These are phyloP conservation scores for Brassicogethes aeneus DNA, from an alignment of 2,888 invertebrate species.

Conservation along the genomic window DNA sequence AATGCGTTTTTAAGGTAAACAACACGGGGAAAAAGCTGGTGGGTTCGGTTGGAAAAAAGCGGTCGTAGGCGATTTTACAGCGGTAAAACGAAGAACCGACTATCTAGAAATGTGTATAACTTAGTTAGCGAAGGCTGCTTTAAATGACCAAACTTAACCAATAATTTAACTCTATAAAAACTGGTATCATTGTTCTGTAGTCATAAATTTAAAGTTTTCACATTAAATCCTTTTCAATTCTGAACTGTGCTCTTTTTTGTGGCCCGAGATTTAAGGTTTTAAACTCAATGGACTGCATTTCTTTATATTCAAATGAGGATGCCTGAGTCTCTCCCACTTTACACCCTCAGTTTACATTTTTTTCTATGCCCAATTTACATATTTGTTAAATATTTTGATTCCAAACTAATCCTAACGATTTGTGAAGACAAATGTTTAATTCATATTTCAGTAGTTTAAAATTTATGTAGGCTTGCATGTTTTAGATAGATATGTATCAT, in stretches of 20 bases:
- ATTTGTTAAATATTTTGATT: not conserved
- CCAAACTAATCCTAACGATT: not conserved
- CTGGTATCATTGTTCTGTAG: slow-evolving; percentile 42
- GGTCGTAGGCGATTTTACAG: slow-evolving; percentile 25
- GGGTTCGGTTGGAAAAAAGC: slow-evolving; percentile 19
- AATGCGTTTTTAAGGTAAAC: too few relatives aligned
- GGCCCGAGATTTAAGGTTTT: slow-evolving; percentile 37
- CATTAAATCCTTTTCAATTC: slow-evolving; percentile 43
- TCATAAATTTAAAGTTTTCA: slow-evolving; percentile 43
- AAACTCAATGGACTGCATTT: slow-evolving; percentile 38
- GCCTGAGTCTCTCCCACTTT: slow-evolving; percentile 19
- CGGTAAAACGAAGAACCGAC: slow-evolving; percentile 20
- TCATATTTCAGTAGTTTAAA: too few relatives aligned
- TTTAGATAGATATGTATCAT: too few relatives aligned
- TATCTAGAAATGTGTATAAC: slow-evolving; percentile 32
- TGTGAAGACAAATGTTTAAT: too few relatives aligned
- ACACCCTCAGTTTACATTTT: slow-evolving; percentile 15
- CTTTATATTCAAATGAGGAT: slow-evolving; percentile 40
- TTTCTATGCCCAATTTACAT: not conserved
- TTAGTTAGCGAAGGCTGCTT: slow-evolving; percentile 36
- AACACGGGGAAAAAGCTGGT: slow-evolving; percentile 10
- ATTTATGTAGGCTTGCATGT: too few relatives aligned
- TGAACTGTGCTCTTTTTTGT: slow-evolving; percentile 31
- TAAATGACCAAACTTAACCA: slow-evolving; percentile 40
- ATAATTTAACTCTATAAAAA: slow-evolving; percentile 44